Conservation (phyloP, 2,888 invertebrate genomes). For the Drosophila subquinaria region DNA sequence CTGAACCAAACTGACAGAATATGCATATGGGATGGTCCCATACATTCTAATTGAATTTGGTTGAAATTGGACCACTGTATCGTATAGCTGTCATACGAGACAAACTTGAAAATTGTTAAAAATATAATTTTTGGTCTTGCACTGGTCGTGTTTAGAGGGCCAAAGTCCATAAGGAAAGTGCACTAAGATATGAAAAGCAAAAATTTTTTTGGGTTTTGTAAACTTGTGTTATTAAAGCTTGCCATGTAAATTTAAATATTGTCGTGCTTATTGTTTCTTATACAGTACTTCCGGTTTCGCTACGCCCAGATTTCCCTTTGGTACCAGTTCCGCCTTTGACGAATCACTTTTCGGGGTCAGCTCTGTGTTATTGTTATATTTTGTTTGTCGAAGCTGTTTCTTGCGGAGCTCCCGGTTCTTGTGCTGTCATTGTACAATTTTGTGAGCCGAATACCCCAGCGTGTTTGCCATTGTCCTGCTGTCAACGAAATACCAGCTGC, state of each 20-base stretch:
- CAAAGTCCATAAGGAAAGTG: too few relatives aligned
- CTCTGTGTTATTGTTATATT: constrained; percentile 31
- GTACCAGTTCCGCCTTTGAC: constrained; percentile 28
- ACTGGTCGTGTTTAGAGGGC: too few relatives aligned
- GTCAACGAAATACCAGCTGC: constrained; percentile 69
- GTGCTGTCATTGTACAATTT: constrained; percentile 81
- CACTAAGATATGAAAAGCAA: too few relatives aligned
- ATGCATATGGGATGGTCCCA: too few relatives aligned
- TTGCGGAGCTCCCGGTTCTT: constrained; percentile 57
- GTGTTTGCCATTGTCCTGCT: constrained; percentile 77
- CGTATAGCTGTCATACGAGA: too few relatives aligned
- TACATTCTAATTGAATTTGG: too few relatives aligned
- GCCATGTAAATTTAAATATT: neutral
- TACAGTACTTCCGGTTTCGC: neutral
- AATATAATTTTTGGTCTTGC: too few relatives aligned
- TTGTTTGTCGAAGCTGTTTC: constrained; percentile 33
- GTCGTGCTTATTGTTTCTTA: neutral
- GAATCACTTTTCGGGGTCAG: constrained; percentile 58
- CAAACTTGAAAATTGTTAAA: too few relatives aligned
- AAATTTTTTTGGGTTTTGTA: too few relatives aligned
- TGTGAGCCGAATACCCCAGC: constrained; percentile 77
- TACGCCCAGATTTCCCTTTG: constrained; percentile 33
- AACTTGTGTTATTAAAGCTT: constrained; percentile 1
- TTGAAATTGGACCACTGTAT: too few relatives aligned
- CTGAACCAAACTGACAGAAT: too few relatives aligned